Conservation (phyloP, 2,113 vertebrate species). For the Burhinus oedicnemus region DNA sequence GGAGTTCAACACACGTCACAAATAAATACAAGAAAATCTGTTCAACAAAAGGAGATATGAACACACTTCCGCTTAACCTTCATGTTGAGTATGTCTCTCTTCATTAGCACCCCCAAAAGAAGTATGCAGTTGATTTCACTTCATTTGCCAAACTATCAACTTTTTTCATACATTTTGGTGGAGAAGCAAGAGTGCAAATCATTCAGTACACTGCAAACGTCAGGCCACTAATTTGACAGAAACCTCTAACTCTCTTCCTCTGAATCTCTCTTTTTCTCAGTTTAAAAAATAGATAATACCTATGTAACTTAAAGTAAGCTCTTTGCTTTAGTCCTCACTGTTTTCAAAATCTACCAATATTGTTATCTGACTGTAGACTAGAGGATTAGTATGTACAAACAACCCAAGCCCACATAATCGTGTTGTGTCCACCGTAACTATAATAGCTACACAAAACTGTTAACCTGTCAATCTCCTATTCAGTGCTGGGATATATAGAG, state of each 20-base stretch:
- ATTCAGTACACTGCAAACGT: neutral
- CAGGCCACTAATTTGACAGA: neutral
- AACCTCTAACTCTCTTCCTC: neutral
- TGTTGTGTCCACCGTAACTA: neutral
- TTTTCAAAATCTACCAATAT: neutral
- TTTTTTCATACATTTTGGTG: neutral
- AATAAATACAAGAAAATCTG: neutral
- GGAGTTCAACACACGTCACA: neutral
- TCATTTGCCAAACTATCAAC: neutral
- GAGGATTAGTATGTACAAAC: neutral
- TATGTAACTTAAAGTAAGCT: neutral
- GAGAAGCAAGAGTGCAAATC: neutral
- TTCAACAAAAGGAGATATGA: neutral
- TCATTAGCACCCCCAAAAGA: neutral
- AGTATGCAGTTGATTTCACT: neutral
- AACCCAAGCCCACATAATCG: neutral
- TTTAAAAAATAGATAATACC: neutral
- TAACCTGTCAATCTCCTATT: neutral
- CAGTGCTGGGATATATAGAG: neutral
- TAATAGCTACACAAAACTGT: neutral
- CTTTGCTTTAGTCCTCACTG: neutral
- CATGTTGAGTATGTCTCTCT: neutral
- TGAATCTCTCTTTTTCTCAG: neutral
- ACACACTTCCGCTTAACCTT: neutral
- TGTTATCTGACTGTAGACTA: neutral